These are phyloP conservation scores for Harlomillsia oculata DNA, from an alignment of 1,140 invertebrate species.

Conservation along the genomic window DNA sequence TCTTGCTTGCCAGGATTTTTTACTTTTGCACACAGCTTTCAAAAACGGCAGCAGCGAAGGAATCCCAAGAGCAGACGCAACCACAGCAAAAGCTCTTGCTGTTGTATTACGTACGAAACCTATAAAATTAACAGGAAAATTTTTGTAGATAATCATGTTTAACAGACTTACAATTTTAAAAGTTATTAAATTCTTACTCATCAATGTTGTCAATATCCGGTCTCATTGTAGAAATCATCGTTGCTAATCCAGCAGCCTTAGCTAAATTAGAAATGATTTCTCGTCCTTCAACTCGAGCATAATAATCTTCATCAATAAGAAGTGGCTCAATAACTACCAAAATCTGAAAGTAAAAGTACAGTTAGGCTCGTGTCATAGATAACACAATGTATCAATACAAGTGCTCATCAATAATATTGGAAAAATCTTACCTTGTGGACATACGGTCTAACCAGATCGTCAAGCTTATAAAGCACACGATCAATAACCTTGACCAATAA, in stretches of 20 bases:
- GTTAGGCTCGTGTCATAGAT: conserved; percentile 18
- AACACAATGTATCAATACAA: neutral
- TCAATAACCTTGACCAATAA: conserved; percentile 99
- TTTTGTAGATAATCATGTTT: neutral
- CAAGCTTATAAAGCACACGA: conserved; percentile 94
- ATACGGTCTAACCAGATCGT: conserved; percentile 96
- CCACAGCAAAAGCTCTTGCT: conserved; percentile 96
- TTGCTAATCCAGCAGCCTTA: conserved; percentile 98
- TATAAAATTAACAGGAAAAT: neutral
- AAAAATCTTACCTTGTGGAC: conserved; percentile 76
- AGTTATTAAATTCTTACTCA: conserved; percentile 47
- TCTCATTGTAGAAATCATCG: conserved; percentile 99
- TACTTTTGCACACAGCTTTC: conserved; percentile 97
- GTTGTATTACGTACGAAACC: conserved; percentile 97
- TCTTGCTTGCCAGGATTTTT: conserved; percentile 99
- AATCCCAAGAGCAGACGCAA: conserved; percentile 96
- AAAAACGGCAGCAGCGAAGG: conserved; percentile 95
- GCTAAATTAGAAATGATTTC: conserved; percentile 99
- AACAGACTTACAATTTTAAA: neutral
- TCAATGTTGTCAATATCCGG: conserved; percentile 99
- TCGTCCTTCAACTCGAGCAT: conserved; percentile 95
- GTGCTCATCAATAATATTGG: neutral
- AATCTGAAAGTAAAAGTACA: conserved; percentile 51
- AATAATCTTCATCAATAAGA: conserved; percentile 99
- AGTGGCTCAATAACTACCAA: conserved; percentile 98